phyloP scores from a whole-genome alignment of 2,888 invertebrate genomes.

The Sarcophaga carnaria region DNA sequence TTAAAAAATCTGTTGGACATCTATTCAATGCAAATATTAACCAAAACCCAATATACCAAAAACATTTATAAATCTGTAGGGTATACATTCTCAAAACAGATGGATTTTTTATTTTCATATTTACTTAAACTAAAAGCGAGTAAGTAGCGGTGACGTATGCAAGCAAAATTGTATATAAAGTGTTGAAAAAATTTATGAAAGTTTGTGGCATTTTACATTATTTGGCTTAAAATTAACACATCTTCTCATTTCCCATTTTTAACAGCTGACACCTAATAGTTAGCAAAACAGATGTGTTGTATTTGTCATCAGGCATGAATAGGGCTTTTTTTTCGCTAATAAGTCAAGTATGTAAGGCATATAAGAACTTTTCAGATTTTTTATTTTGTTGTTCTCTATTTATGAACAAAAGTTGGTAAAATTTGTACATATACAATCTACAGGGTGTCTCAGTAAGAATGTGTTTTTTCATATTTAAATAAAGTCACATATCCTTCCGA shows the following conservation, averaged over 20 bases:
- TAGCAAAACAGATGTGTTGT: background rate
- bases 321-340: background rate
- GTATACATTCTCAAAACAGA: background rate
- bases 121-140: too few species aligned
- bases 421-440: too few species aligned
- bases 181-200: background rate
- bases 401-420: too few species aligned
- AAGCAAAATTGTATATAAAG: too few species aligned
- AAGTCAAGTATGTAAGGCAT: too few species aligned
- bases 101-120: too few species aligned
- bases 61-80: background rate
- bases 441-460: too few species aligned
- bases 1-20: background rate
- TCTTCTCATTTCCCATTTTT: slow-evolving; percentile 6
- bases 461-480: too few species aligned
- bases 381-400: too few species aligned
- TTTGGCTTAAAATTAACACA: slow-evolving; percentile 43
- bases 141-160: too few species aligned
- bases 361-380: too few species aligned
- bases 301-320: slow-evolving; percentile 43
- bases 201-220: slow-evolving; percentile 32
- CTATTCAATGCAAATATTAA: slow-evolving; percentile 3
- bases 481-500: too few species aligned
- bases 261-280: background rate
- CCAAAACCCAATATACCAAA: background rate